Evolutionary conservation across 2,888 invertebrate genomes (phyloP), one percentile per base, ranked within the genome.

Genomic region (Melanargia galathea): DNA sequence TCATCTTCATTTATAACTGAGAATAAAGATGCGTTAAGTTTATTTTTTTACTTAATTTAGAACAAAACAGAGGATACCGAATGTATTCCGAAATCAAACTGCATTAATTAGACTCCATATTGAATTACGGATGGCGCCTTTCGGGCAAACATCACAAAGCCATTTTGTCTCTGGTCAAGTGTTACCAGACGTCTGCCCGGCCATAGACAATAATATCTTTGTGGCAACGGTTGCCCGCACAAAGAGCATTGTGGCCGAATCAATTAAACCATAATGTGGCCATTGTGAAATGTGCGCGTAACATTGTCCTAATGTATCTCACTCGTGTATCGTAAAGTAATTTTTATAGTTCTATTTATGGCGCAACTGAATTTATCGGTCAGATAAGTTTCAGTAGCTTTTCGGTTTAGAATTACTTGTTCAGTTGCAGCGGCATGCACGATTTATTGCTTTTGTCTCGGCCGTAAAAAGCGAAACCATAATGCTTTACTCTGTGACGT

Each of bases 121-220:
- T 83, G 76, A 84, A 83, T 90, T 89, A 88, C 90, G 78, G 81
- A 82, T 88, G 90, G 90, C 90, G 90, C 90, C 90, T 88, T 77
- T 79, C 81, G 79, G 80, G 73, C 78, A 79, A 79, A 80, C 80
- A 80, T 81, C 81, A 90, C 90, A 90, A 90, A 90, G 90, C 77
- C 90, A 90, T 90, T 90, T 90, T 90, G 90, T 90, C 90, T 90
- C 82, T 86, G 84, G 82, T 88, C 89, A 85, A 90, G 90, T 90
- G 89, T 87, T 87, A 81, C 83, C 90, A 90, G 90, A 88, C 90
- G 88, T 89, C 89, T 87, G 89, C 77, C 77, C 65, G 70, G 72
- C 75, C 77, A 82, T 88, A 90, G 88, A 90, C 90, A 90, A 90
- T 87, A 82, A 82, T 81, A 85, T 86, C 89, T 83, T 87, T 90